These are phyloP conservation scores for Leistus spinibarbis DNA, from an alignment of 2,888 invertebrate genomes.

Conservation along the genomic window DNA sequence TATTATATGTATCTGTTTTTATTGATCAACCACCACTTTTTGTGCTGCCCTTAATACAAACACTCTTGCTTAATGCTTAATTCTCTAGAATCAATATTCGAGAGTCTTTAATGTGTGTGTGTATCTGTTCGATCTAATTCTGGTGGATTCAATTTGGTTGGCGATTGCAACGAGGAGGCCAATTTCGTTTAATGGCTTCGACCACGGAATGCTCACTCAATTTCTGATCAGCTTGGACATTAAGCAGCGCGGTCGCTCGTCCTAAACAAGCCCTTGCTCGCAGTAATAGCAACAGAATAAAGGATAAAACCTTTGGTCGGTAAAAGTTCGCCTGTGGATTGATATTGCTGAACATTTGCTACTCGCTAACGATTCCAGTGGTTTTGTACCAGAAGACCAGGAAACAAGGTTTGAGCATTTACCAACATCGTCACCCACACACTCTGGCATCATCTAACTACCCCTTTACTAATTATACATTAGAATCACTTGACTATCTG, in stretches of 20 bases:
- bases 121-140: background rate
- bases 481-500: no score
- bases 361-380: slow-evolving; percentile 9
- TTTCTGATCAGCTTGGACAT: slow-evolving; percentile 34
- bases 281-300: background rate
- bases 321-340: slow-evolving; percentile 32
- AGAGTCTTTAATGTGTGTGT: background rate
- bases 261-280: background rate
- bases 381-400: slow-evolving; percentile 16
- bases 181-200: slow-evolving; percentile 30
- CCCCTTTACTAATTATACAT: no score
- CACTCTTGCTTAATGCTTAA: no score
- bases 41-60: no score
- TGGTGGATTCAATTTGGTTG: slow-evolving; percentile 5
- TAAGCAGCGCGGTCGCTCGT: background rate
- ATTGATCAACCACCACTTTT: background rate
- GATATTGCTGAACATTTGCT: slow-evolving; percentile 33
- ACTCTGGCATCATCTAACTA: no score
- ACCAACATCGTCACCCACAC: no score
- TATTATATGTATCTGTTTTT: background rate
- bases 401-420: slow-evolving; percentile 27
- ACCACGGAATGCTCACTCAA: slow-evolving; percentile 26
- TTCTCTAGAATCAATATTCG: no score
- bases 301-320: slow-evolving; percentile 10
- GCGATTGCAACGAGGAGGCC: background rate